Conservation (phyloP, 2,888 invertebrate genomes). For the Agrochola macilenta region DNA sequence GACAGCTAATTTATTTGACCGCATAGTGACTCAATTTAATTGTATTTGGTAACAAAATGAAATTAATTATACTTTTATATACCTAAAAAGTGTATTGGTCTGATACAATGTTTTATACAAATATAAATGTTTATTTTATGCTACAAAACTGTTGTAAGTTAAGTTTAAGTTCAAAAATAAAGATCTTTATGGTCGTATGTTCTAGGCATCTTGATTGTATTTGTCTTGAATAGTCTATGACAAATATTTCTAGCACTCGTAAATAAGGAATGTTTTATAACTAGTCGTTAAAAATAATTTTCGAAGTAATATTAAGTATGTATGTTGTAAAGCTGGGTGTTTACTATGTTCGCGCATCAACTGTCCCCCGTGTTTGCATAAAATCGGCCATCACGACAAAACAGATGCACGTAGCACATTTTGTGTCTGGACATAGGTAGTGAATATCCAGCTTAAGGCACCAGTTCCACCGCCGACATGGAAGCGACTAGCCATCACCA, state of each 20-base stretch:
- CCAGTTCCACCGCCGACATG: too few species aligned
- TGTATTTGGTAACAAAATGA: background rate
- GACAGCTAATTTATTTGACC: background rate
- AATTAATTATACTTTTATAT: background rate
- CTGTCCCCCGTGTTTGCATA: background rate
- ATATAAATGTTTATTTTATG: constrained; percentile 1
- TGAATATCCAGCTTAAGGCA: background rate
- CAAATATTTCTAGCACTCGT: constrained; percentile 15
- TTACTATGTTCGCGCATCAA: background rate
- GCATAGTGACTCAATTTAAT: background rate
- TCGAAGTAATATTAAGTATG: background rate
- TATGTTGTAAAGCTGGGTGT: constrained; percentile 14
- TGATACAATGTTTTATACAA: background rate
- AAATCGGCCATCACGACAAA: too few species aligned
- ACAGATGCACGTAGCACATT: background rate
- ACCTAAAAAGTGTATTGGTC: background rate
- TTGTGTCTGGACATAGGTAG: background rate
- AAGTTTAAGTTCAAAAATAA: constrained; percentile 22
- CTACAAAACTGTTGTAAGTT: constrained; percentile 26
- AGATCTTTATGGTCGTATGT: constrained; percentile 21
- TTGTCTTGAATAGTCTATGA: background rate
- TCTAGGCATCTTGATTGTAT: constrained; percentile 13
- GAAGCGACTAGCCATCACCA: background rate
- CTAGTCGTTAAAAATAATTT: constrained; percentile 51
- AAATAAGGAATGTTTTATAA: constrained; percentile 16